Conservation (phyloP, 2,797 vertebrate genomes). For the Semaprochilodus insignis region DNA sequence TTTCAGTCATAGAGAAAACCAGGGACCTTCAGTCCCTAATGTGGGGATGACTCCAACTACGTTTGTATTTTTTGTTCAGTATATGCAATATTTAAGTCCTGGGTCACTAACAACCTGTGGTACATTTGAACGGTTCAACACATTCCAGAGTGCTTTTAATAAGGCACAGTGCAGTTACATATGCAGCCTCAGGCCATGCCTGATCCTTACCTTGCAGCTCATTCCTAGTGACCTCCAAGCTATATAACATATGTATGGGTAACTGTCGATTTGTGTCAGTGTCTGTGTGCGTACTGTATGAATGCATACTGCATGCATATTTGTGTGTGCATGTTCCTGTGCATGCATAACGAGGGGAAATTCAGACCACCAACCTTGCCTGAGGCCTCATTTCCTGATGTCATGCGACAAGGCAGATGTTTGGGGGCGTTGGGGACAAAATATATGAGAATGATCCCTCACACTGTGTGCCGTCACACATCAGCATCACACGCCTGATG, state of each 20-base stretch:
- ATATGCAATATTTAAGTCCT: background rate
- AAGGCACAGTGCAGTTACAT: conserved; percentile 16
- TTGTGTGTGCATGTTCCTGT: conserved; percentile 51
- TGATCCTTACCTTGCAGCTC: conserved; percentile 20
- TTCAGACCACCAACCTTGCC: conserved; percentile 5
- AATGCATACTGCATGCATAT: conserved; percentile 44
- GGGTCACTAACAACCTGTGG: background rate
- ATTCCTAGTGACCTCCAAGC: background rate
- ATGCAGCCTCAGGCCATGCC: background rate
- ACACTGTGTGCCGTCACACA: conserved; percentile 10
- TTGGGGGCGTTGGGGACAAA: conserved; percentile 27
- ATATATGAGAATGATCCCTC: conserved; percentile 34
- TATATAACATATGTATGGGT: background rate
- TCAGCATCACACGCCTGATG: conserved; percentile 15
- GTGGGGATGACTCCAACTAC: too few relatives aligned
- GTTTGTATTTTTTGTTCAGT: background rate
- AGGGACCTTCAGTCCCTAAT: too few relatives aligned
- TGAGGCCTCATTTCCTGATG: conserved; percentile 10
- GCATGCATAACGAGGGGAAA: conserved; percentile 22
- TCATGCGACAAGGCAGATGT: conserved; percentile 30
- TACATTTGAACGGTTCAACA: background rate
- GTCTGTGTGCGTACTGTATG: conserved; percentile 1
- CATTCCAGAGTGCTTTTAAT: background rate
- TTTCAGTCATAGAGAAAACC: too few relatives aligned
- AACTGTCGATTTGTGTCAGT: background rate